phyloP scores from a whole-genome alignment of 2,888 invertebrate species.

The Caenorhabditis macrosperma region DNA sequence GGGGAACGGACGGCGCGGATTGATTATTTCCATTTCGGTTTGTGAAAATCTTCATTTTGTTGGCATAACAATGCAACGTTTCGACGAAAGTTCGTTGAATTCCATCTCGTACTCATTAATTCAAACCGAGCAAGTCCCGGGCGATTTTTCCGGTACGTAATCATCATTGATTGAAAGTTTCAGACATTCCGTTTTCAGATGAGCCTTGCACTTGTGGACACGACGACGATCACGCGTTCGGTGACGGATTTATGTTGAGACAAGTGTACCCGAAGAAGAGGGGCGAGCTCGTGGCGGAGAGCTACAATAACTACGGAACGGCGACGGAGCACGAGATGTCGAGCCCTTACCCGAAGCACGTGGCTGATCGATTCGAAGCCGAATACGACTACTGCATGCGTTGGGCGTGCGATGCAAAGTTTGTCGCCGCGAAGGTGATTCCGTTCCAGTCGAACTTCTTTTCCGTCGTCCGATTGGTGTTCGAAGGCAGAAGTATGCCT shows the following conservation, averaged over 20 bases:
- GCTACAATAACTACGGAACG: constrained; percentile 35
- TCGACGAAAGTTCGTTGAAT: constrained; percentile 39
- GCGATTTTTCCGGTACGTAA: constrained; percentile 20
- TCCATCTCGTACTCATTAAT: constrained; percentile 51
- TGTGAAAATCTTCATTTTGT: constrained; percentile 29
- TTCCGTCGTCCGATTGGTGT: constrained; percentile 45
- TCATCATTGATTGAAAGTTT: background rate
- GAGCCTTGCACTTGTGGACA: constrained; percentile 47
- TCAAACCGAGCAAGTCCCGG: constrained; percentile 20
- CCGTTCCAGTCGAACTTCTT: constrained; percentile 56
- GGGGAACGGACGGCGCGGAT: background rate
- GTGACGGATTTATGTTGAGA: constrained; percentile 23
- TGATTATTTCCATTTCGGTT: constrained; percentile 25
- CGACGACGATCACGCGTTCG: constrained; percentile 30
- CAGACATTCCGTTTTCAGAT: constrained; percentile 17
- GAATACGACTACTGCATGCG: constrained; percentile 57
- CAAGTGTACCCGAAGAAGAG: background rate
- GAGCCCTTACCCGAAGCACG: constrained; percentile 34
- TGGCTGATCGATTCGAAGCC: constrained; percentile 49
- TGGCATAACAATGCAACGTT: constrained; percentile 44
- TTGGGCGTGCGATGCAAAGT: constrained; percentile 48
- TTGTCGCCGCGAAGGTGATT: constrained; percentile 37
- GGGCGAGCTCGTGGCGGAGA: background rate
- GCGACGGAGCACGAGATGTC: constrained; percentile 42
- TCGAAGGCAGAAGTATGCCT: constrained; percentile 50